These are phyloP conservation scores for Papilio aristodemus DNA, from an alignment of 1,140 invertebrate genomes.

Conservation along the genomic window DNA sequence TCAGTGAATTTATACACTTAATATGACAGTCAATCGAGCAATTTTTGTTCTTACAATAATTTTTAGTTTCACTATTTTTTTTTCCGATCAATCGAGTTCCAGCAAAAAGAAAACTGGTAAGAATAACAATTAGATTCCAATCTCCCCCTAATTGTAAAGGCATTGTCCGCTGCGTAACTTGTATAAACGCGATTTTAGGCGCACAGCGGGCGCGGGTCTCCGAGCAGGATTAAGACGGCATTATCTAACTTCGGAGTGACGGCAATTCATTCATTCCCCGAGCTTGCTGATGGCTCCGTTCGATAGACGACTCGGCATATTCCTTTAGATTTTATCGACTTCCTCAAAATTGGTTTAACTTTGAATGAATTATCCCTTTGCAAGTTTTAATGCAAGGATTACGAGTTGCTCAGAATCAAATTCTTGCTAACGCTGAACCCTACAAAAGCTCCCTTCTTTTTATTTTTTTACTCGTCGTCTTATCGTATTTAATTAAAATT, in stretches of 20 bases:
- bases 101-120: slow-evolving; percentile 9
- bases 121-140: slow-evolving; percentile 32
- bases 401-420: neutral
- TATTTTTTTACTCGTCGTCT: neutral
- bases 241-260: slow-evolving; percentile 27
- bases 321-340: slow-evolving; percentile 29
- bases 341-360: slow-evolving; percentile 26
- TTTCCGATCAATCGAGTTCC: slow-evolving; percentile 7
- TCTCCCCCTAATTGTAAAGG: slow-evolving; percentile 26
- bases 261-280: slow-evolving; percentile 19
- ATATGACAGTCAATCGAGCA: too few species aligned
- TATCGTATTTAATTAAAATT: too few species aligned
- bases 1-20: too few species aligned
- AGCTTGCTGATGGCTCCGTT: slow-evolving; percentile 12
- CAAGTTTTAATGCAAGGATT: slow-evolving; percentile 2
- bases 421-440: neutral
- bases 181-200: slow-evolving; percentile 15
- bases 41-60: neutral
- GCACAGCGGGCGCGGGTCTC: neutral
- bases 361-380: slow-evolving; percentile 26
- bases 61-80: slow-evolving; percentile 1
- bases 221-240: slow-evolving; percentile 17
- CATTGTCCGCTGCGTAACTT: slow-evolving; percentile 20
- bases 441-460: neutral
- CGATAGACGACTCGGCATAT: slow-evolving; percentile 24